A percentile compares a stretch with the other conserved stretches of the same genome.
These are phyloP conservation scores for Papilio xuthus DNA, from an alignment of 1,140 invertebrate genomes.

Conservation along the genomic window DNA sequence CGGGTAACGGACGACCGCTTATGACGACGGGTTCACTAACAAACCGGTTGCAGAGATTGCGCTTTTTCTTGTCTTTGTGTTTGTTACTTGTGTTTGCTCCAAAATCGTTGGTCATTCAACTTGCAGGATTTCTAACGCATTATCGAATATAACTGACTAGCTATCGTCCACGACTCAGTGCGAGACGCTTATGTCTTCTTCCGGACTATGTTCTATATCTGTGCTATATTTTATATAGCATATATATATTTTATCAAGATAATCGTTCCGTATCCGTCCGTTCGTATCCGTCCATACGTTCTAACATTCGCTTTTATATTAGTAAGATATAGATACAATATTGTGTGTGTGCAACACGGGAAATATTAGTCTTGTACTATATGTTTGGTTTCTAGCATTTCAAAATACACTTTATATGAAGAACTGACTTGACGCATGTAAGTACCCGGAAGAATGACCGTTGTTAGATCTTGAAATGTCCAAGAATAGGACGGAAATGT, in stretches of 20 bases:
- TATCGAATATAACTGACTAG: no score
- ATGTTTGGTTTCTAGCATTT: background rate
- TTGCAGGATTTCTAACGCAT: background rate
- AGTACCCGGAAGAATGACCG: background rate
- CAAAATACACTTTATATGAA: background rate
- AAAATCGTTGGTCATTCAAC: conserved; percentile 17
- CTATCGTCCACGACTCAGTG: no score
- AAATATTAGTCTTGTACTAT: background rate
- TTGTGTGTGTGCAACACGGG: background rate
- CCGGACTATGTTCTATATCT: no score
- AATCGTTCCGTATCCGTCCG: no score
- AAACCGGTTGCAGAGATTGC: conserved; percentile 38
- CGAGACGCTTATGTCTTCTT: no score
- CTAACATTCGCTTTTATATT: no score
- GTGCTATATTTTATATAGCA: no score
- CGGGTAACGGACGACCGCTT: conserved; percentile 36
- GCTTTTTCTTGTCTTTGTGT: conserved; percentile 37
- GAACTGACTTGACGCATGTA: background rate
- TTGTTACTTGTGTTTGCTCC: conserved; percentile 25
- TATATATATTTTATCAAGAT: no score
- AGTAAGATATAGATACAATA: no score
- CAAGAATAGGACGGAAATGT: conserved; percentile 14
- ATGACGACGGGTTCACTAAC: conserved; percentile 28
- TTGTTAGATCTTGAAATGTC: conserved; percentile 7
- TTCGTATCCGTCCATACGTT: no score